Conservation (phyloP, 1,140 invertebrate genomes). For the Rhyzopertha dominica region DNA sequence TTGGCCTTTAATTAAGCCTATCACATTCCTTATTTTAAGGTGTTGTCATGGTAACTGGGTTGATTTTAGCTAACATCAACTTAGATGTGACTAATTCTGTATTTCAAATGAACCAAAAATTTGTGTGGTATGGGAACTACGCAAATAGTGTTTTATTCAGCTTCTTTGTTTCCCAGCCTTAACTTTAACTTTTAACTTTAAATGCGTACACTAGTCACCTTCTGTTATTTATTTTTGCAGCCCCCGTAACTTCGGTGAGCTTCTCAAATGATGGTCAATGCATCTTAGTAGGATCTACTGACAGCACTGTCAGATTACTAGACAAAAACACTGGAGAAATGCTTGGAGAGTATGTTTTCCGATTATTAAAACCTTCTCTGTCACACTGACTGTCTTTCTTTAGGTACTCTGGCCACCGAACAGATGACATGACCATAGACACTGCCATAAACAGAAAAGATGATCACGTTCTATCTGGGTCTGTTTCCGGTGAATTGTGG, state of each 20-base stretch:
- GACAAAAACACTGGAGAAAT: constrained; percentile 86
- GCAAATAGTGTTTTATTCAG: no score
- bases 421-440: constrained; percentile 78
- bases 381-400: constrained; percentile 19
- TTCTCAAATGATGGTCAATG: constrained; percentile 85
- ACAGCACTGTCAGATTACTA: constrained; percentile 75
- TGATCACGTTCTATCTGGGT: constrained; percentile 80
- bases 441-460: constrained; percentile 78
- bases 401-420: constrained; percentile 73
- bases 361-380: constrained; percentile 16
- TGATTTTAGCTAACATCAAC: no score
- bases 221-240: constrained; percentile 44
- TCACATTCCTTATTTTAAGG: no score
- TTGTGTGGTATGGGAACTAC: no score
- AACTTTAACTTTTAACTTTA: no score
- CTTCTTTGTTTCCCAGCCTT: no score
- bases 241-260: constrained; percentile 66
- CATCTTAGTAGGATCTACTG: constrained; percentile 74
- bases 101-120: no score
- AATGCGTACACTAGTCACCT: neutral
- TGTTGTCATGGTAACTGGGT: no score
- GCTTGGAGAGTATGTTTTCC: constrained; percentile 56
- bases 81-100: no score
- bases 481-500: constrained; percentile 77
- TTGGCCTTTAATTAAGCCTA: no score